Evolutionary conservation across 2,797 vertebrate species (phyloP).

Genomic region (Florisuga fusca): DNA sequence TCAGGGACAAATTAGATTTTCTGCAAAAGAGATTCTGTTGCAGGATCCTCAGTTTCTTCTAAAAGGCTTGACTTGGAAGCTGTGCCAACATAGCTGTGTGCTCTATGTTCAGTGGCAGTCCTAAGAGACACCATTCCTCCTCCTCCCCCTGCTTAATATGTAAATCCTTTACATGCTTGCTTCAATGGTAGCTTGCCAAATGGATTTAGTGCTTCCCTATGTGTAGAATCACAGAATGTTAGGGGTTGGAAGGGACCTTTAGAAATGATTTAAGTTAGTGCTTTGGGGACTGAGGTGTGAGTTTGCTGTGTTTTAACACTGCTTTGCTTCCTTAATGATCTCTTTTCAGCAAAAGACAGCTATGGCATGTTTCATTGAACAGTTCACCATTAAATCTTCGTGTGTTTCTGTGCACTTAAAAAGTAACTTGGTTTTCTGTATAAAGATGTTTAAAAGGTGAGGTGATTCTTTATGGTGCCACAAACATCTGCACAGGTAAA

Average conservation of each 20-base stretch:
- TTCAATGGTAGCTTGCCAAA: conserved; percentile 34
- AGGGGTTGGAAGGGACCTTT: too few relatives aligned
- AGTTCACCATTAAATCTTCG: not conserved
- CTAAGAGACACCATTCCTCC: not conserved
- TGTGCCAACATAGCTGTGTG: not conserved
- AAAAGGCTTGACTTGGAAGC: not conserved
- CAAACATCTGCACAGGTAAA: not conserved
- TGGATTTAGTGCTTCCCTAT: not conserved
- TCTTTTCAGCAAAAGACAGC: not conserved
- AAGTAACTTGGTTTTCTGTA: not conserved
- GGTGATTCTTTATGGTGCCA: not conserved
- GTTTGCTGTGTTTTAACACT: not conserved
- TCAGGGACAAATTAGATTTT: not conserved
- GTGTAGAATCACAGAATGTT: not conserved
- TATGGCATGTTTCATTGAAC: not conserved
- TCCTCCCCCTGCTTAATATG: accelerated
- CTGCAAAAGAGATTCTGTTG: not conserved
- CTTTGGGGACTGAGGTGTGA: conserved; percentile 9
- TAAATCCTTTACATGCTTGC: not conserved
- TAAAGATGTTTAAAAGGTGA: not conserved
- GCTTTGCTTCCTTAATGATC: not conserved
- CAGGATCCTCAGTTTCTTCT: not conserved
- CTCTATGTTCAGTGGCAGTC: not conserved
- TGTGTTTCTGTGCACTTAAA: not conserved
- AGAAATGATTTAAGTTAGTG: not conserved